Percentiles rank a stretch among this genome's conserved stretches.
Conservation (phyloP, 2,113 vertebrate genomes). For the Nasalis larvatus region DNA sequence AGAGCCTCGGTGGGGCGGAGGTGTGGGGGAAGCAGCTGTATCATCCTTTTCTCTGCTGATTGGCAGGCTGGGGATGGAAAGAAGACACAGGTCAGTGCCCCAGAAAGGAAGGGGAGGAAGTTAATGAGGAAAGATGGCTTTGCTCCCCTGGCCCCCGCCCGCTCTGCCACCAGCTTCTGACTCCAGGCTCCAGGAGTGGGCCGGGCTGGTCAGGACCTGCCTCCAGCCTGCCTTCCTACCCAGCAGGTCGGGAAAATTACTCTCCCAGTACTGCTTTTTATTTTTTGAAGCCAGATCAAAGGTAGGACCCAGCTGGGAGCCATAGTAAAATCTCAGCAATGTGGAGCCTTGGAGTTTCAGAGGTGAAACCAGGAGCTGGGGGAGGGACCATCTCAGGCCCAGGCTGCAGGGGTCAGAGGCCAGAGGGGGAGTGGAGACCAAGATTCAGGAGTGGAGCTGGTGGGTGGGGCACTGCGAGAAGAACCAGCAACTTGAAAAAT, state of each 20-base stretch:
- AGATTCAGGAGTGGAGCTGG: neutral
- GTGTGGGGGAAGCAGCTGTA: too few relatives aligned
- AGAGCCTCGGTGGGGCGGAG: neutral
- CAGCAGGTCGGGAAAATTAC: conserved; percentile 68
- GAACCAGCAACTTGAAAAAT: neutral
- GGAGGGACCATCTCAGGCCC: neutral
- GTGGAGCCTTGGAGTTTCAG: conserved; percentile 64
- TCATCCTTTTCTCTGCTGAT: neutral
- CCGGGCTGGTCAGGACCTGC: conserved; percentile 77
- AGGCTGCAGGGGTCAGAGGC: conserved; percentile 36
- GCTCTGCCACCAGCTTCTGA: conserved; percentile 40
- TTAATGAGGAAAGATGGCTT: neutral
- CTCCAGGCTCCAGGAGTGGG: conserved; percentile 53
- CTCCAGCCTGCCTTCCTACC: conserved; percentile 61
- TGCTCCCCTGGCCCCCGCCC: neutral
- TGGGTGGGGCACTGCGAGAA: neutral
- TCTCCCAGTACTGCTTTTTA: conserved; percentile 69
- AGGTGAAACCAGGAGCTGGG: conserved; percentile 36
- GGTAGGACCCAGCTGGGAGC: conserved; percentile 77
- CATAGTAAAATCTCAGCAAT: conserved; percentile 77
- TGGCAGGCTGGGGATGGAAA: neutral
- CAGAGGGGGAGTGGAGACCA: neutral
- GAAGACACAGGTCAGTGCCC: neutral
- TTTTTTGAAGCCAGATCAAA: conserved; percentile 83
- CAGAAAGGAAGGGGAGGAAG: neutral